A percentile compares a stretch with the other conserved stretches of the same genome.
Conservation (phyloP, 1,140 invertebrate genomes). For the Rhagoletis pomonella region DNA sequence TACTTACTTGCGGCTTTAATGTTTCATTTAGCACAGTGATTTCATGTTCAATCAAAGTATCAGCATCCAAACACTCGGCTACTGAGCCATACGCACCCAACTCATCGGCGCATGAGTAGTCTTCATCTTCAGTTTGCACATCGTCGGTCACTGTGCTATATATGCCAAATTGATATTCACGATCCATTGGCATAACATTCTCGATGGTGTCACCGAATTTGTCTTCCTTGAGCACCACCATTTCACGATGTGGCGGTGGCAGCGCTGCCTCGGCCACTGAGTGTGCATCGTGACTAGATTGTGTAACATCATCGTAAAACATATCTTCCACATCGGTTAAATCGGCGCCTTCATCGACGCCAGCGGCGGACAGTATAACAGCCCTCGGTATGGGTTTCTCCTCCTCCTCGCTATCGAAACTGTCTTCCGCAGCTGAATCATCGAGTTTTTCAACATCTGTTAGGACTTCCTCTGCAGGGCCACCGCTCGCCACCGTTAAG, state of each 20-base stretch:
- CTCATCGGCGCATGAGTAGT: conserved; percentile 74
- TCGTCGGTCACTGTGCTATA: conserved; percentile 68
- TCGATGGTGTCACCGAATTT: conserved; percentile 73
- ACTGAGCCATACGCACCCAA: conserved; percentile 62
- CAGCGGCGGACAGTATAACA: conserved; percentile 63
- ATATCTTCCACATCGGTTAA: conserved; percentile 74
- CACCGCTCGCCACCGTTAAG: conserved; percentile 18
- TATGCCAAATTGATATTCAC: conserved; percentile 70
- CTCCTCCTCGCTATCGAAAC: conserved; percentile 69
- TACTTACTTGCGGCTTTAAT: conserved; percentile 65
- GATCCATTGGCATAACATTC: conserved; percentile 74
- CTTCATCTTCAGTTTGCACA: conserved; percentile 74
- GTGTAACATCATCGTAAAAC: conserved; percentile 65
- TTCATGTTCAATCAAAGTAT: conserved; percentile 62
- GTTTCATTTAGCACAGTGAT: conserved; percentile 69
- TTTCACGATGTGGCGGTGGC: conserved; percentile 74
- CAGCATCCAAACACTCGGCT: conserved; percentile 59
- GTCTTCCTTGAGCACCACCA: conserved; percentile 75
- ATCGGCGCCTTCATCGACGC: conserved; percentile 63
- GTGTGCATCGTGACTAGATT: neutral
- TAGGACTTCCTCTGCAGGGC: conserved; percentile 65
- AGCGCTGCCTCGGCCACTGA: conserved; percentile 59
- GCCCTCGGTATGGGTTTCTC: conserved; percentile 68
- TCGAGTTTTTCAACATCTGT: conserved; percentile 76
- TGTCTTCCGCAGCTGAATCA: conserved; percentile 73